Base-by-base conservation (phyloP, 2,113 vertebrate genomes). In the Mungos mungo region DNA sequence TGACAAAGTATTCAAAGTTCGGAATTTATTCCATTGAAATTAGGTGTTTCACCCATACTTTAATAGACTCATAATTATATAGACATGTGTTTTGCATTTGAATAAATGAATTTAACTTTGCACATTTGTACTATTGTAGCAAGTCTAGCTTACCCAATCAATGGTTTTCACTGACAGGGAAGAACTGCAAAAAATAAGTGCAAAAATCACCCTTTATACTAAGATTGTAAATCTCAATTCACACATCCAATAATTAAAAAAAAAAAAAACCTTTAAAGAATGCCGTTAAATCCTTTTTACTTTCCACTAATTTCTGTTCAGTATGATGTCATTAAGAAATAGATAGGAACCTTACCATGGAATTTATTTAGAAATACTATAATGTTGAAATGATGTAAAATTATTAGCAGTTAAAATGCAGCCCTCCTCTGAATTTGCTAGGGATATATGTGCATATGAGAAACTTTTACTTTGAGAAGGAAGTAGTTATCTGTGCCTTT, bases 1-100 rank as follows among this genome's bases (percentile, higher is more conserved):
- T n/a, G 38, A 92, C 19, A 95, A 96, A 89, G 3, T 74, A 38
- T 90, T 82, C n/a, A 91, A n/a, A 96, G 57, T 82, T 81, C 87
- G 29, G 31, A 71, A 93, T 71, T 83, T 68, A 74, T 87, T 94
- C 29, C 25, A 88, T 33, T 94, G n/a, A 94, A 95, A 93, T 93
- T 52, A 90, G n/a, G 5, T 80, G 21, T 90, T 94, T 84, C 33
- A 88, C 18, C 27, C 57, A 38, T 11, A 3, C 7, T 57, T 52
- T 88, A 87, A 38, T 45, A 92, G 15, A 7, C 50, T 93, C 88
- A 19, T 57, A 80, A 90, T 94, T 89, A 84, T 35, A 63, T 82
- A 74, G 27, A 18, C 6, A 3, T 33, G 18, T 81, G 38, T 23
- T 93, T 95, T 25, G 2, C 19, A 96, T 87, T 95, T 86, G 88